Evolutionary conservation across 2,113 vertebrate species (phyloP), one percentile per base, ranked within the genome.

Genomic region (Reinhardtius hippoglossoides): DNA sequence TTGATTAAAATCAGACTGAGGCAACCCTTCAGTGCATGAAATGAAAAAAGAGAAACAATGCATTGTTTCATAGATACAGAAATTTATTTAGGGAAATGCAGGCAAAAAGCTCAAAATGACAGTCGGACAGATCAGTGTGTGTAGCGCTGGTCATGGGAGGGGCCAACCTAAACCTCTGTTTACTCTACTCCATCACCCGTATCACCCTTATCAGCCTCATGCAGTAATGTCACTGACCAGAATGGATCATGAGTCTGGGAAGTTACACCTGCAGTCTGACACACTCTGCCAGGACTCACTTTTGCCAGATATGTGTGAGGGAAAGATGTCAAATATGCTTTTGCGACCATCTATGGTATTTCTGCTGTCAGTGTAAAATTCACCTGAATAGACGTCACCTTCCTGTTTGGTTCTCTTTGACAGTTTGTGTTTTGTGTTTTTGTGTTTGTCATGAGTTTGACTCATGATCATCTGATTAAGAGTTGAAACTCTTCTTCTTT

Each of bases 221-320:
- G 62, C 54, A 26, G 75, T 70, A 66, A 80, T 74, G 55, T 16
- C 54, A 54, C 10, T 37, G 23, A 44, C 69, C 12, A 6, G 35
- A 20, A 71, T 52, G 59, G 26, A 23, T 1, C 3, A 52, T 37
- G 42, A 58, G 62, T 76, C 73, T 70, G 63, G 57, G 71, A 86
- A 71, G 64, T 87, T 62, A 72, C 61, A 67, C 75, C 76, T 77
- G 23, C 31, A 21, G 54, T 35, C n/a, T 20, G 23, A 58, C 13
- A 71, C 15, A 12, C 15, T 23, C 31, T 62, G n/a, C 9, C 48
- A 42, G 40, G 13, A 5, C 37, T 83, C 71, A 73, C 59, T 69
- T 58, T 60, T 58, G 35, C 59, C 60, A 16, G 48, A 63, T 50
- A 56, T 57, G 44, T 58, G 37, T 21, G 57, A 0, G 67, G 8